Evolutionary conservation across 2,113 vertebrate genomes (phyloP), one percentile per base, ranked within the genome.

Genomic region (Plotosus lineatus): DNA sequence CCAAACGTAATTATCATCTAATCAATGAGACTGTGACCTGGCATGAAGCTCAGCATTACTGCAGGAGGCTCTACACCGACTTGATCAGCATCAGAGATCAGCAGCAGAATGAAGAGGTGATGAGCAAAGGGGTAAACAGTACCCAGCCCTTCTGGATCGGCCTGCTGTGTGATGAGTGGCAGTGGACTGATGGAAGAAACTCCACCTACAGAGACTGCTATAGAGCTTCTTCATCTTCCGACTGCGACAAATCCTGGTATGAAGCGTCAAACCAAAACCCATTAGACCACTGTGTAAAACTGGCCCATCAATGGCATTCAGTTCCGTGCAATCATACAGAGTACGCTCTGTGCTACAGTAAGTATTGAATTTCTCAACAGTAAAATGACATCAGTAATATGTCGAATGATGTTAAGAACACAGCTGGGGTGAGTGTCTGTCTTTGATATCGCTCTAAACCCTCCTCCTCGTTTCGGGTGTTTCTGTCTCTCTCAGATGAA

Each of bases 341-440:
- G 4, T 7, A 1, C 23, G 89, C 90, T 28, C 77, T 55, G 51
- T 63, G 55, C 0, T 71, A 86, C 83, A 87, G 74, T 55, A 66
- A 66, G 63, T 66, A 21, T n/a, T 0, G 38, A 66, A 9, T 40
- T 66, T n/a, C 36, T 3, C 31, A 1, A 14, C 0, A 79, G 55
- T 15, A 23, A 66, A 10, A 0, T 23, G 82, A 85, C 74, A 91
- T 90, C 90, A 91, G 89, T n/a, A 88, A 88, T 31, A 82, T 89
- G 17, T 7, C 85, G 78, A 2, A 23, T 4, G 87, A 90, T 66
- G 0, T 51, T 0, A 91, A 86, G 87, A 3, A 65, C 61, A 26
- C 40, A 26, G 66, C 66, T 46, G 40, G 40, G 44, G 66, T 69
- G 40, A 65, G 61, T 38, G 3, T 78, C 66, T 77, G 46, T 19